Evolutionary conservation across 2,888 invertebrate genomes (phyloP), one percentile per base, ranked within the genome.

Genomic region (Smittia sp.): DNA sequence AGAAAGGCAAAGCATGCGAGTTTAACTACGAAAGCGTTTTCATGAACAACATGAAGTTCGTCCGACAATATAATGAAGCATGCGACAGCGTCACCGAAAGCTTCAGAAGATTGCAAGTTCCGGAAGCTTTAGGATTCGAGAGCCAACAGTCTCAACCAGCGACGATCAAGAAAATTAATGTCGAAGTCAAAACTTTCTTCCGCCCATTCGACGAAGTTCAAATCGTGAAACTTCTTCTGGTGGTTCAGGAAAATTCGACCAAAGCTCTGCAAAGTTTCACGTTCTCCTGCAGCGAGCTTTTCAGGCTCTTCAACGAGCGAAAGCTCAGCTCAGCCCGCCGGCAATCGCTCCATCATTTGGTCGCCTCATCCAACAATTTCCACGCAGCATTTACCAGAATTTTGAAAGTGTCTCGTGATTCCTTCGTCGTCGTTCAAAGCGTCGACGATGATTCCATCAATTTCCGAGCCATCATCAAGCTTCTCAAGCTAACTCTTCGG

Each of bases 191-290:
- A 58, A 79, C 79, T 73, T 78, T 79, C 75, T 75, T 76, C 74
- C 76, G 79, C 1, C 77, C 77, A 1, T 77, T 77, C 74, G 76
- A 76, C 13, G 80, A 80, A 76, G 69, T 76, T n/a, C 79, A 79
- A 75, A 66, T 80, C 6, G 75, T 79, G 41, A 66, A 75, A 6
- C 70, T 78, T 62, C 72, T 79, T 11, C 77, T 76, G 74, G 77
- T 77, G 77, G 78, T 79, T 67, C 24, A 76, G 0, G 76, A 77
- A 25, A 76, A 76, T 13, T 52, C 79, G 2, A 24, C 67, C 7
- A 52, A 75, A 58, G 76, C 78, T 25, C 75, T 78, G 66, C 18
- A 70, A 62, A 79, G 79, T 74, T 78, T 79, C 69, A 52, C 75
- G 20, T 69, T 75, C 22, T 77, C 78, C 0, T 76, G 79, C 63